phyloP scores from a whole-genome alignment of 2,113 vertebrate genomes.

The Thamnophis sirtalis region DNA sequence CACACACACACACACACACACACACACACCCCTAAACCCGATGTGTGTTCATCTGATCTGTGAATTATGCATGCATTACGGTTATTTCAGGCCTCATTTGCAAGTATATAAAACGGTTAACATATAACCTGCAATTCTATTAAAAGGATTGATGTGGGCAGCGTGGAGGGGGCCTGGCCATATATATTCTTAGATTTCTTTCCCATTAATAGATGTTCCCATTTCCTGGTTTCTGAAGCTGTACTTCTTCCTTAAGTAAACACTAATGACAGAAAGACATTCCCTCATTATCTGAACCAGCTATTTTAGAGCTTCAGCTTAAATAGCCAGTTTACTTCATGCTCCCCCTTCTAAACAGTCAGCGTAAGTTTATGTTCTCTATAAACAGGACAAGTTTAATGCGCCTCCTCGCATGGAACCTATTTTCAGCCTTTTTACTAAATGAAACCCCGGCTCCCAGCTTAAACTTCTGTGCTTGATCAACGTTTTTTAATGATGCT shows the following conservation, averaged over 20 bases:
- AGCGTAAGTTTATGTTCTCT: constrained; percentile 34
- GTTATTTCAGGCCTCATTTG: background rate
- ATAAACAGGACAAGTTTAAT: constrained; percentile 37
- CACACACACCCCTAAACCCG: background rate
- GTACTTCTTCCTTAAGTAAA: constrained; percentile 50
- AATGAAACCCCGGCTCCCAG: accelerated
- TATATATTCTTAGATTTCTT: constrained; percentile 2
- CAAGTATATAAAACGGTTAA: background rate
- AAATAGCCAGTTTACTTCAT: constrained; percentile 34
- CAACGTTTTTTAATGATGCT: background rate
- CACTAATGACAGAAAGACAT: constrained; percentile 44
- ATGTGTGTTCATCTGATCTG: background rate
- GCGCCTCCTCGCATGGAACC: constrained; percentile 1
- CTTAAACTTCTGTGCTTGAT: background rate
- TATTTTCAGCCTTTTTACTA: constrained; percentile 17
- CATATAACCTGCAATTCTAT: background rate
- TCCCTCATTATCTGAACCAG: constrained; percentile 42
- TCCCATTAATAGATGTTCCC: constrained; percentile 5
- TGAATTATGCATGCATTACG: background rate
- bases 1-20: background rate
- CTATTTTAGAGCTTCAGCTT: constrained; percentile 52
- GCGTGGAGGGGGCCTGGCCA: background rate
- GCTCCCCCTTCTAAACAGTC: constrained; percentile 43
- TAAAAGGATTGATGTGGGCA: background rate
- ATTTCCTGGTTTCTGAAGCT: constrained; percentile 27